These are phyloP conservation scores for Neogobius melanostomus DNA, from an alignment of 2,113 vertebrate species.

Conservation along the genomic window DNA sequence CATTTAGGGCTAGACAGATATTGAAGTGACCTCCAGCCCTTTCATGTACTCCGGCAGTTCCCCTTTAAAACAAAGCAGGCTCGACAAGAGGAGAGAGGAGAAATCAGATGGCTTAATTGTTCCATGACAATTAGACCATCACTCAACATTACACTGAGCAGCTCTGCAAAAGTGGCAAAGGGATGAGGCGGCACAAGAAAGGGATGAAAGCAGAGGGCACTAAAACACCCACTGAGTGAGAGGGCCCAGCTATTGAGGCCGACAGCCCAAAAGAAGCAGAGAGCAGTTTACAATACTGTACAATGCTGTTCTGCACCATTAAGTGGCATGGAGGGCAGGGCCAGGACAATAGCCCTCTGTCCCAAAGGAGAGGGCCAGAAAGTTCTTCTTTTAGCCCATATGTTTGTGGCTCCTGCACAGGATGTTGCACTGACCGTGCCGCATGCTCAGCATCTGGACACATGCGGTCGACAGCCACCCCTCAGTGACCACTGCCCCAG, in stretches of 20 bases:
- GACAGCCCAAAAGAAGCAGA: slow-evolving; percentile 68
- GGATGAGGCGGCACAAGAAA: slow-evolving; percentile 64
- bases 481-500: slow-evolving; percentile 44
- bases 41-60: slow-evolving; percentile 55
- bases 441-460: slow-evolving; percentile 84
- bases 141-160: slow-evolving; percentile 75
- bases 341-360: slow-evolving; percentile 68
- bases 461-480: slow-evolving; percentile 60
- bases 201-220: slow-evolving; percentile 72
- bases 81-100: slow-evolving; percentile 60
- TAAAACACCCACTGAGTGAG: slow-evolving; percentile 75
- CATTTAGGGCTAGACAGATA: slow-evolving; percentile 61
- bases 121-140: slow-evolving; percentile 78
- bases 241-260: slow-evolving; percentile 68
- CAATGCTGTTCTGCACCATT: slow-evolving; percentile 80
- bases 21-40: slow-evolving; percentile 64
- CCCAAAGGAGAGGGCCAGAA: slow-evolving; percentile 57
- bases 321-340: slow-evolving; percentile 75
- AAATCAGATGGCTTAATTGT: slow-evolving; percentile 80
- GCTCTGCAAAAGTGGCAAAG: slow-evolving; percentile 69
- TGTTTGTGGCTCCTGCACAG: slow-evolving; percentile 71
- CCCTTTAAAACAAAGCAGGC: slow-evolving; percentile 66
- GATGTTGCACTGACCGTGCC: slow-evolving; percentile 57
- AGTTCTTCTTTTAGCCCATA: slow-evolving; percentile 77
- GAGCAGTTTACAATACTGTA: slow-evolving; percentile 83